Percentiles rank a stretch among this genome's conserved stretches.
Conservation (phyloP, 2,797 vertebrate genomes). For the Bucorvus abyssinicus region DNA sequence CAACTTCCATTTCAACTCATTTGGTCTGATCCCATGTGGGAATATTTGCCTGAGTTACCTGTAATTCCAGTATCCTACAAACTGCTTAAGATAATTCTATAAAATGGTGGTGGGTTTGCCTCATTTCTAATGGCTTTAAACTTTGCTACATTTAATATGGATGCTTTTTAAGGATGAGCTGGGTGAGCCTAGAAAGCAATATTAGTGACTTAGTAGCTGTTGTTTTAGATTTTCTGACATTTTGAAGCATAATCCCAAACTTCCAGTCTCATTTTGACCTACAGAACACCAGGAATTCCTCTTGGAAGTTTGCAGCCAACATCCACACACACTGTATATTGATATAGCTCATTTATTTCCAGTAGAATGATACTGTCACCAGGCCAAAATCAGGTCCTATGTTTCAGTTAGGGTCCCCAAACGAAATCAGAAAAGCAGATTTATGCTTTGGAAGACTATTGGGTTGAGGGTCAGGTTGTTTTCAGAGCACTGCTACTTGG, state of each 20-base stretch:
- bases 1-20: not conserved
- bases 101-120: not conserved
- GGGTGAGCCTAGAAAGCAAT: not conserved
- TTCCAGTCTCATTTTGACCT: not conserved
- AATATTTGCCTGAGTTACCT: not conserved
- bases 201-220: not conserved
- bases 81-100: not conserved
- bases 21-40: not conserved
- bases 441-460: not conserved
- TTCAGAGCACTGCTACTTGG: not conserved
- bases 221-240: not conserved
- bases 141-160: not conserved
- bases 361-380: not conserved
- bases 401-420: not conserved
- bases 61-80: not conserved
- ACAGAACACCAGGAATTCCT: not conserved
- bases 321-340: fast-evolving
- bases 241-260: not conserved
- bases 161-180: not conserved
- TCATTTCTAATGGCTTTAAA: not conserved
- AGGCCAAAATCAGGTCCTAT: not conserved
- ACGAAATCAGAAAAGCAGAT: not conserved
- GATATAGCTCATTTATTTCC: not conserved
- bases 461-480: not conserved
- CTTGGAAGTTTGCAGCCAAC: not conserved